phyloP scores from a whole-genome alignment of 2,797 vertebrate species.

The Champsocephalus gunnari region DNA sequence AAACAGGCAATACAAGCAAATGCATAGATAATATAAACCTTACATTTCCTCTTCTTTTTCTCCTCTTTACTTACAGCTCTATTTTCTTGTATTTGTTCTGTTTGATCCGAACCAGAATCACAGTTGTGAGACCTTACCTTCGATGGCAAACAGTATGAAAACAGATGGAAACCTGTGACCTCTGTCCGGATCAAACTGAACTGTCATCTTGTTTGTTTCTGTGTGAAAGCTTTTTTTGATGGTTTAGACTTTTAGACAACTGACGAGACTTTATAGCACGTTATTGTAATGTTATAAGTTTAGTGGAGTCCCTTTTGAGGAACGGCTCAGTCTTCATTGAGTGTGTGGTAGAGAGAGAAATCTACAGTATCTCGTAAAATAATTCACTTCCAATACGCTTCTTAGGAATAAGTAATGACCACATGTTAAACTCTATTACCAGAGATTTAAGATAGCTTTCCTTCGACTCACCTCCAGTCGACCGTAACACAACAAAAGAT shows the following conservation, averaged over 20 bases:
- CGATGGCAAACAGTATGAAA: too few relatives aligned
- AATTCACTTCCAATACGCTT: conserved; percentile 23
- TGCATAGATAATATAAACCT: conserved; percentile 14
- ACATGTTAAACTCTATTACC: conserved; percentile 36
- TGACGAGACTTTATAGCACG: too few relatives aligned
- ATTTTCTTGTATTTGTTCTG: conserved; percentile 21
- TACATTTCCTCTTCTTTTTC: conserved; percentile 32
- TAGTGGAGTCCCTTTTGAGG: too few relatives aligned
- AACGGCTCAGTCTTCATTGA: too few relatives aligned
- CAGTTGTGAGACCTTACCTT: too few relatives aligned
- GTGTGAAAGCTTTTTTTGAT: too few relatives aligned
- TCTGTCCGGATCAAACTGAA: too few relatives aligned
- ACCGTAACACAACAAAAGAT: conserved; percentile 45
- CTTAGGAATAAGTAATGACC: conserved; percentile 32
- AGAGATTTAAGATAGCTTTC: conserved; percentile 24
- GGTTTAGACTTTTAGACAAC: too few relatives aligned
- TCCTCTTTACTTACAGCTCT: conserved; percentile 2
- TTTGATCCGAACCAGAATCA: conserved; percentile 8
- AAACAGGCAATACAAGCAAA: conserved; percentile 28
- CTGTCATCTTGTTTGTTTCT: too few relatives aligned
- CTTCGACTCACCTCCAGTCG: conserved; percentile 48
- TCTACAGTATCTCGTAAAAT: neutral
- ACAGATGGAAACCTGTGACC: too few relatives aligned
- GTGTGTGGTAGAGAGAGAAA: neutral
- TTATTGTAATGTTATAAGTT: too few relatives aligned